Percentiles rank a stretch among this genome's conserved stretches.
These are phyloP conservation scores for Neodon shergylaensis DNA, from an alignment of 2,113 vertebrate species.

Conservation along the genomic window DNA sequence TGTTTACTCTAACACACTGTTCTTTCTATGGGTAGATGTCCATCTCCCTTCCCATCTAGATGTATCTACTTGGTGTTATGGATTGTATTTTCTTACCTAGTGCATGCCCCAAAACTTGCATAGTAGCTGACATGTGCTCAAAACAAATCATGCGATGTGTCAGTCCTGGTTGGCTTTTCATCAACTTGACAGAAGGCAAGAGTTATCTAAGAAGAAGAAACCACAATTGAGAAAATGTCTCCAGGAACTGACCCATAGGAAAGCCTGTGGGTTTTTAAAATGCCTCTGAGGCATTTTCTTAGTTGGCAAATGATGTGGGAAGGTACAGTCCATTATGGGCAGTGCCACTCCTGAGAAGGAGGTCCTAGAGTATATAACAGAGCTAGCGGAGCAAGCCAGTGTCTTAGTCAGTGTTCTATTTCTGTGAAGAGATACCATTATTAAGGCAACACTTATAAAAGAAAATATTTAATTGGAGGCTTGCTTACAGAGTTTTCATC, in stretches of 20 bases:
- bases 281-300: not conserved
- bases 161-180: not conserved
- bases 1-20: not conserved
- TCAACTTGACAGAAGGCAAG: not conserved
- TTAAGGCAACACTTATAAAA: not conserved
- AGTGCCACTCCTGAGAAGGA: not conserved
- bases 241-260: not conserved
- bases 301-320: not conserved
- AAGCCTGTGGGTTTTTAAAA: not conserved
- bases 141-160: not conserved
- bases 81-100: not conserved
- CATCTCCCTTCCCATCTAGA: not conserved
- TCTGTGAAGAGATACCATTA: not conserved
- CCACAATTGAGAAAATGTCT: not conserved
- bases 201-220: not conserved
- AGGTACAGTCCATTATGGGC: not conserved
- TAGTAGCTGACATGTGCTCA: not conserved
- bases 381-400: not conserved
- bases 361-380: not conserved
- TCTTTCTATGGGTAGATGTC: not conserved
- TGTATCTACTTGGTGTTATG: not conserved
- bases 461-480: not conserved
- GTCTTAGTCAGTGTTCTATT: not conserved
- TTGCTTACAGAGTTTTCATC: not conserved
- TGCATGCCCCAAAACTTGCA: not conserved